Evolutionary conservation across 1,140 invertebrate genomes (phyloP).

Genomic region (Proctacanthus coquilletti): DNA sequence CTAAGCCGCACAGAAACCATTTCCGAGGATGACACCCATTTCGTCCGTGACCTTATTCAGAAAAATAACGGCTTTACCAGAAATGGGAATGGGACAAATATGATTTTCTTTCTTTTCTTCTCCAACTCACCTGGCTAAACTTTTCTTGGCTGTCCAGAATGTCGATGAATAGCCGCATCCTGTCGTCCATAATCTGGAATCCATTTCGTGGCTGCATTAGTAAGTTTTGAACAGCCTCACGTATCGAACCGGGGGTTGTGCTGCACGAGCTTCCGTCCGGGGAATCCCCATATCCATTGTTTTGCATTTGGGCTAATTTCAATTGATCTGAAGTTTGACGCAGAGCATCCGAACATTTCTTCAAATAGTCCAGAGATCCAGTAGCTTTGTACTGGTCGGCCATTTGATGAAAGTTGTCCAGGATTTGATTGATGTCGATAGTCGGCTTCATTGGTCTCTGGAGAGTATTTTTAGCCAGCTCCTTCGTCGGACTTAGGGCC

Average conservation of each 20-base stretch:
- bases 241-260: conserved; percentile 37
- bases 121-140: conserved; percentile 53
- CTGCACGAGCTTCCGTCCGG: conserved; percentile 28
- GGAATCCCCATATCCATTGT: conserved; percentile 15
- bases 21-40: too few species aligned
- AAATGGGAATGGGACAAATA: too few species aligned
- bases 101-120: not conserved
- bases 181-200: conserved; percentile 57
- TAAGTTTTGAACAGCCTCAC: conserved; percentile 49
- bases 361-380: conserved; percentile 29
- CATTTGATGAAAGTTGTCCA: conserved; percentile 29
- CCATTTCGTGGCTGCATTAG: conserved; percentile 50
- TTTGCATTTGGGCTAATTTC: conserved; percentile 12
- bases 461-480: conserved; percentile 12
- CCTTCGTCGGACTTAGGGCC: conserved; percentile 25
- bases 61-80: too few species aligned
- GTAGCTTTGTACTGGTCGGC: conserved; percentile 29
- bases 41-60: too few species aligned
- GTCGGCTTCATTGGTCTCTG: conserved; percentile 11
- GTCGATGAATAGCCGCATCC: conserved; percentile 59
- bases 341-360: conserved; percentile 28
- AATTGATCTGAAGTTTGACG: conserved; percentile 24
- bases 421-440: conserved; percentile 27
- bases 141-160: conserved; percentile 63
- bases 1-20: too few species aligned